Evolutionary conservation across 2,113 vertebrate species (phyloP).

Genomic region (Scomber japonicus): DNA sequence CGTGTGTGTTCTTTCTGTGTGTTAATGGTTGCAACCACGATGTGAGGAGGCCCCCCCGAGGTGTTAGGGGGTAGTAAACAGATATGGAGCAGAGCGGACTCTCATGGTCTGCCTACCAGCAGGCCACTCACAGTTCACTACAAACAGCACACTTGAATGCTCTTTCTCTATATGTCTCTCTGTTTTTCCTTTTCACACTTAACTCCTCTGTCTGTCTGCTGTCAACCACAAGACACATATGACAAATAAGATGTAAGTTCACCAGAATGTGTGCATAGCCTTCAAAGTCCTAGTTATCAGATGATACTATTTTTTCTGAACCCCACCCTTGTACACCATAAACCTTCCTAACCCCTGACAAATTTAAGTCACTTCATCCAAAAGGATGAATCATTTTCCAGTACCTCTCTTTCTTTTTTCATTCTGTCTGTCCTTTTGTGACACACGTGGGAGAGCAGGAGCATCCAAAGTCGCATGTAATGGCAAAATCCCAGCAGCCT

Average conservation of each 20-base stretch:
- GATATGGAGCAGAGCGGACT: constrained; percentile 72
- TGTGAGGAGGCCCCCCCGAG: constrained; percentile 52
- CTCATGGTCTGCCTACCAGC: constrained; percentile 66
- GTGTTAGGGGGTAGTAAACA: constrained; percentile 62
- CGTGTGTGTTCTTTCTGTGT: neutral
- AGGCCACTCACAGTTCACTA: constrained; percentile 73
- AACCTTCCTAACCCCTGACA: neutral
- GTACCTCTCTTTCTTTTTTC: constrained; percentile 17
- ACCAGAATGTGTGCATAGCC: neutral
- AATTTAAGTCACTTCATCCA: constrained; percentile 18
- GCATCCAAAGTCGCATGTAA: constrained; percentile 63
- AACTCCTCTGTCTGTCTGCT: neutral
- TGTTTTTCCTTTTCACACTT: constrained; percentile 18
- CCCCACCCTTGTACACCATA: neutral
- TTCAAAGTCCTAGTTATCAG: neutral
- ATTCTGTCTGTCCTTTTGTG: constrained; percentile 34
- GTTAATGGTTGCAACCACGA: constrained; percentile 37
- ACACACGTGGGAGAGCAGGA: constrained; percentile 48
- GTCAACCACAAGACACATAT: neutral
- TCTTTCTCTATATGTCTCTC: constrained; percentile 31
- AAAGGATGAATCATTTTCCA: constrained; percentile 35
- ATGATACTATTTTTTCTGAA: neutral
- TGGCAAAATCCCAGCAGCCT: constrained; percentile 58
- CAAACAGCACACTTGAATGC: constrained; percentile 54
- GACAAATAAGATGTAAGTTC: neutral